Evolutionary conservation across 2,888 invertebrate species (phyloP).

Genomic region (Leucophenga maculata): DNA sequence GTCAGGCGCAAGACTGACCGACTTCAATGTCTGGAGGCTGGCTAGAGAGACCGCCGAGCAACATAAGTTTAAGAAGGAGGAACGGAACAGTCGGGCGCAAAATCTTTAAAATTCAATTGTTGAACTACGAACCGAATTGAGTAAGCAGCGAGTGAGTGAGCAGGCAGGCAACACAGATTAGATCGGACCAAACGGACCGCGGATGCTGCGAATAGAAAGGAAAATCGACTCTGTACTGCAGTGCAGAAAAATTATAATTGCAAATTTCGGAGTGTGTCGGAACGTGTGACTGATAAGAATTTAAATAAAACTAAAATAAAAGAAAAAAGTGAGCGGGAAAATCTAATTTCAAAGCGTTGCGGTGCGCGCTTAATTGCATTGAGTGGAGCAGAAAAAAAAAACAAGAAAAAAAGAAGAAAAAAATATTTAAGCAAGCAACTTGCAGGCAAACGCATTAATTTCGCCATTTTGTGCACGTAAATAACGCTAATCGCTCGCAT

Average conservation of each 20-base stretch:
- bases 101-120: conserved; percentile 60
- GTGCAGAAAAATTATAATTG: conserved; percentile 61
- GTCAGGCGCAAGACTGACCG: conserved; percentile 10
- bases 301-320: background rate
- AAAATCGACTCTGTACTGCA: conserved; percentile 49
- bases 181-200: conserved; percentile 35
- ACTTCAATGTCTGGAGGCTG: background rate
- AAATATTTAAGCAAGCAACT: conserved; percentile 18
- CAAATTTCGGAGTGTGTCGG: conserved; percentile 63
- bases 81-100: conserved; percentile 1
- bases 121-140: conserved; percentile 50
- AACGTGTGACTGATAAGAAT: conserved; percentile 50
- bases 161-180: conserved; percentile 45
- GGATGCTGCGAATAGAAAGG: conserved; percentile 45
- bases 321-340: background rate
- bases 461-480: conserved; percentile 37
- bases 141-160: background rate
- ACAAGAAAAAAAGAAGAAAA: no score
- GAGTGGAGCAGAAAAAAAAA: background rate
- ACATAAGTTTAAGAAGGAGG: no score
- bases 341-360: background rate
- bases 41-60: background rate
- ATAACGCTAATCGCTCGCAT: conserved; percentile 15
- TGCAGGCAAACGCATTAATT: conserved; percentile 45
- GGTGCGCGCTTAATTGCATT: background rate